Evolutionary conservation across 1,140 invertebrate genomes (phyloP).

Genomic region (Druon quercuslanigerum): DNA sequence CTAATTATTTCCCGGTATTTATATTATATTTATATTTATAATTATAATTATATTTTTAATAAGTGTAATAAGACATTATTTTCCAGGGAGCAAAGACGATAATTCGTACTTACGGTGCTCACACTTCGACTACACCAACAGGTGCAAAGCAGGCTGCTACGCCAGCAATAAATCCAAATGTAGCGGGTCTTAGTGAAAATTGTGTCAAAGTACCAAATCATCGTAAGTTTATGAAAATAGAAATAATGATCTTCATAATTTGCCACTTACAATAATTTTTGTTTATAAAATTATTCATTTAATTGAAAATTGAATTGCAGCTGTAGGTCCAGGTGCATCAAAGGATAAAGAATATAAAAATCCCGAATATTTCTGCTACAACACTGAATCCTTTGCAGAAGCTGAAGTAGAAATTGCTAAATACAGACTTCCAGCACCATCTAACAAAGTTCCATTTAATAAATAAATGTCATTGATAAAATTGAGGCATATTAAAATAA

Average conservation of each 20-base stretch:
- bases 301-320: conserved; percentile 49
- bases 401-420: conserved; percentile 90
- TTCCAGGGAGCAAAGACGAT: conserved; percentile 32
- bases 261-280: conserved; percentile 8
- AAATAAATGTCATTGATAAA: not conserved
- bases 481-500: not conserved
- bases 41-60: too few species aligned
- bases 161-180: conserved; percentile 65
- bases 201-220: conserved; percentile 77
- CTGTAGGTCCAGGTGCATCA: conserved; percentile 83
- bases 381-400: conserved; percentile 86
- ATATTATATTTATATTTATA: too few species aligned
- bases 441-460: conserved; percentile 70
- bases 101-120: not conserved
- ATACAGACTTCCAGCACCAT: conserved; percentile 85
- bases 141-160: not conserved
- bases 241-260: not conserved
- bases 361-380: conserved; percentile 90
- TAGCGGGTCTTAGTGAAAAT: conserved; percentile 80
- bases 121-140: not conserved
- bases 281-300: conserved; percentile 21
- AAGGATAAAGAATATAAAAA: conserved; percentile 87
- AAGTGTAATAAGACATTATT: conserved; percentile 8
- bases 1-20: too few species aligned
- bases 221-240: conserved; percentile 62